Evolutionary conservation across 1,140 invertebrate species (phyloP), one percentile per base, ranked within the genome.

Genomic region (Brachionus asplanchnoidis): DNA sequence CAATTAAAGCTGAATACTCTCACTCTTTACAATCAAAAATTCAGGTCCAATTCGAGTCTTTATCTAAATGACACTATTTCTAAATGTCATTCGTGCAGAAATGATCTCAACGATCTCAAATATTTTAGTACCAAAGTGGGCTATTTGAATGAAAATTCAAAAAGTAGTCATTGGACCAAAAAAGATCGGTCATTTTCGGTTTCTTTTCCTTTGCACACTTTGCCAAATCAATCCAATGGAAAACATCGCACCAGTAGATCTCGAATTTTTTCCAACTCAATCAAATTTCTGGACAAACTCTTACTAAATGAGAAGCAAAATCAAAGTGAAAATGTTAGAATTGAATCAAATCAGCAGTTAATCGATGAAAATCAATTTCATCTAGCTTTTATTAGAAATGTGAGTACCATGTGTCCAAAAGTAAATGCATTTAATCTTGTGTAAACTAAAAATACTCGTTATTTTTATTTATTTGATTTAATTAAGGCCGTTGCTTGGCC

Each of bases 351-450:
- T 11, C 56, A 82, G 11, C 26, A 82, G 20, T 20, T 82, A 23
- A 44, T 82, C n/a, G 28, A 60, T 46, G 79, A 82, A 20, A 32
- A 82, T 65, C 79, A 82, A 44, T 82, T 82, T 46, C 56, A 82
- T 40, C 56, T 56, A 26, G 79, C 79, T 26, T 82, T 82, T 82
- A 56, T 82, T 28, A 26, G 17, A 44, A 82, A 82, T 46, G 79
- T 82, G 14, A 82, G 79, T 40, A 65, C n/a, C n/a, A n/a, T n/a
- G n/a, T n/a, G n/a, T n/a, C n/a, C n/a, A n/a, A n/a, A n/a, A n/a
- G n/a, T n/a, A n/a, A n/a, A n/a, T n/a, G n/a, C n/a, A n/a, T n/a
- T n/a, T n/a, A n/a, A n/a, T n/a, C n/a, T n/a, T n/a, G n/a, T n/a
- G n/a, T n/a, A n/a, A n/a, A n/a, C n/a, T n/a, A n/a, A n/a, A n/a